Conservation (phyloP, 2,797 vertebrate species). For the Ctenochaetus hawaiiensis region DNA sequence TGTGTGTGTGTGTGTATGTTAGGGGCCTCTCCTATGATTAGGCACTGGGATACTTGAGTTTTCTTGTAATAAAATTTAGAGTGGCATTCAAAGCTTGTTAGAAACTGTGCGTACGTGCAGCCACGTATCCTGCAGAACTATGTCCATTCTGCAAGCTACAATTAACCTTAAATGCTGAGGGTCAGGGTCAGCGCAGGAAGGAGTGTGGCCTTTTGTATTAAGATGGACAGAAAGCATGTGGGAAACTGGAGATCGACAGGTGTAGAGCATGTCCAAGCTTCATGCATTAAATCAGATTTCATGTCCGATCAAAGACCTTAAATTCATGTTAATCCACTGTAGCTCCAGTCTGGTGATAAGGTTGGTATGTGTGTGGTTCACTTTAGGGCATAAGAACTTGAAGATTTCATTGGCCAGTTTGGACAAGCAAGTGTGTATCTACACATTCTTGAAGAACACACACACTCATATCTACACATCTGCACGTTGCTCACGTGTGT, state of each 20-base stretch:
- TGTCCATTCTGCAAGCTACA: not conserved
- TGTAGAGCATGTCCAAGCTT: not conserved
- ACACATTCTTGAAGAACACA: conserved; percentile 14
- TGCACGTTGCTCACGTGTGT: not conserved
- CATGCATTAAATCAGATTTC: not conserved
- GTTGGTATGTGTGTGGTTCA: not conserved
- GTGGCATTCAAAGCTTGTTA: not conserved
- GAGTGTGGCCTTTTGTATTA: not conserved
- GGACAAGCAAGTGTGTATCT: conserved; percentile 7
- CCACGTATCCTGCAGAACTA: not conserved
- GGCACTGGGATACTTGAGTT: conserved; percentile 18
- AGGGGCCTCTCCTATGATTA: conserved; percentile 12
- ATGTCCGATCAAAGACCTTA: not conserved
- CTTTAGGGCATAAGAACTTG: not conserved
- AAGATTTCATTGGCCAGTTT: conserved; percentile 1
- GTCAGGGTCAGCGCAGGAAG: not conserved
- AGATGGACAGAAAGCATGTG: conserved; percentile 1
- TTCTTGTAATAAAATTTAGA: conserved; percentile 2
- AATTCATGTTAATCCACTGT: not conserved
- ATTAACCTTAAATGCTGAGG: not conserved
- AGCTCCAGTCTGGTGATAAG: not conserved
- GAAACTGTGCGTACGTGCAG: not conserved
- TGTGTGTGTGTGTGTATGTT: conserved; percentile 25
- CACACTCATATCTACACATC: not conserved
- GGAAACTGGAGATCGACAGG: not conserved